phyloP scores from a whole-genome alignment of 2,113 vertebrate species.

The Nestor notabilis region DNA sequence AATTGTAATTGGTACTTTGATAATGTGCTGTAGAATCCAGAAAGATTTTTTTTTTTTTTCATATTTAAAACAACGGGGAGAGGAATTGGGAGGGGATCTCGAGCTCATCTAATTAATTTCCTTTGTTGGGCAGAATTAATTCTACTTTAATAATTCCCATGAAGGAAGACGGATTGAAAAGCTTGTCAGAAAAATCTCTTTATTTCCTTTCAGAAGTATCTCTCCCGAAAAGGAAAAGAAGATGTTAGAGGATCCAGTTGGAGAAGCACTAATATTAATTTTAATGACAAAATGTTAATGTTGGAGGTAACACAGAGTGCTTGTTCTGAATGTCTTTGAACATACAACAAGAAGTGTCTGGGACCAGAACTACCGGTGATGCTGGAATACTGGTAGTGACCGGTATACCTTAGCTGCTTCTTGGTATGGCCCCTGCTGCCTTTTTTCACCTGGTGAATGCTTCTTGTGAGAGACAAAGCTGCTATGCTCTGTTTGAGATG shows the following conservation, averaged over 20 bases:
- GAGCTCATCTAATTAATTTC: not conserved
- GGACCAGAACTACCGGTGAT: not conserved
- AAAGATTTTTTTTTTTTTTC: not conserved
- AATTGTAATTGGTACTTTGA: not conserved
- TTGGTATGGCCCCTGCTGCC: not conserved
- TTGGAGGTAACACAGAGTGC: not conserved
- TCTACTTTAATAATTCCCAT: not conserved
- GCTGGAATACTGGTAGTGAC: not conserved
- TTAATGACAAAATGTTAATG: not conserved
- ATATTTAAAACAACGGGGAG: not conserved
- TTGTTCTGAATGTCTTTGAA: not conserved
- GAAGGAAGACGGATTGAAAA: not conserved
- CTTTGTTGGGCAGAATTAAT: not conserved
- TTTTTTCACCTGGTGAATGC: not conserved
- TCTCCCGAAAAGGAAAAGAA: conserved; percentile 67
- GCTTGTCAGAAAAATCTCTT: not conserved
- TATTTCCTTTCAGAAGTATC: conserved; percentile 67
- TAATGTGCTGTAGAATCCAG: not conserved
- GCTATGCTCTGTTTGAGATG: not conserved
- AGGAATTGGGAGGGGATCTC: not conserved
- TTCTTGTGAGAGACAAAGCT: not conserved
- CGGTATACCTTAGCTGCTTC: not conserved
- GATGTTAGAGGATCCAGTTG: not conserved
- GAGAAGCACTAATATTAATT: not conserved
- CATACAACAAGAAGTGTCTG: not conserved